Conservation (phyloP, 2,113 vertebrate species). For the Lathamus discolor region DNA sequence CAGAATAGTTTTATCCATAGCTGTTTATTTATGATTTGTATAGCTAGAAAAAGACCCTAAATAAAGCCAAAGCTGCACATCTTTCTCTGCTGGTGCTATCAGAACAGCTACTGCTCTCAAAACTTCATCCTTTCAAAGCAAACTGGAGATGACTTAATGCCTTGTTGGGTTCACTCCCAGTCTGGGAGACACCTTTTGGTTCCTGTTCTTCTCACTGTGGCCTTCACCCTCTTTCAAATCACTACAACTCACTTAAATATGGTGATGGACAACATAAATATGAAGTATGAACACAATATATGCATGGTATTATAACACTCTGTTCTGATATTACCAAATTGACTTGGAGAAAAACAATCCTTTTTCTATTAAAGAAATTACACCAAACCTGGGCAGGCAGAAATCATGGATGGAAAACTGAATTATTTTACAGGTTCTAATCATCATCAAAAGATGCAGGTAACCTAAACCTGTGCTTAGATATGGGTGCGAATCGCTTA, state of each 20-base stretch:
- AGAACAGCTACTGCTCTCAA: background rate
- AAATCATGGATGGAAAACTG: background rate
- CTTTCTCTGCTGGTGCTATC: background rate
- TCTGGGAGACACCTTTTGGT: background rate
- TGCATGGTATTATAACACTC: background rate
- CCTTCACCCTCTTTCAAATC: background rate
- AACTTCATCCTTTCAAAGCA: background rate
- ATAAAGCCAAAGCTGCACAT: background rate
- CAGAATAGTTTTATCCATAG: too few species aligned
- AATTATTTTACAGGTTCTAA: background rate
- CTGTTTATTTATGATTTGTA: too few species aligned
- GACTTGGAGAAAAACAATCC: background rate
- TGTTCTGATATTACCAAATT: background rate
- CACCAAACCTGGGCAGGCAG: background rate
- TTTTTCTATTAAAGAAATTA: background rate
- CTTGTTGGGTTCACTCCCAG: background rate
- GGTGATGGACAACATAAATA: background rate
- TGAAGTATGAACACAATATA: background rate
- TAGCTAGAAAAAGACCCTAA: too few species aligned
- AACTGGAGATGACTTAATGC: background rate
- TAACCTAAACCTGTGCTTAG: background rate
- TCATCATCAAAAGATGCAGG: background rate
- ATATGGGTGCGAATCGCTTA: background rate
- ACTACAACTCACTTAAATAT: background rate
- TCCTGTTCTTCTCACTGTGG: background rate